Evolutionary conservation across 1,140 invertebrate species (phyloP).

Genomic region (Drosophila sproati): DNA sequence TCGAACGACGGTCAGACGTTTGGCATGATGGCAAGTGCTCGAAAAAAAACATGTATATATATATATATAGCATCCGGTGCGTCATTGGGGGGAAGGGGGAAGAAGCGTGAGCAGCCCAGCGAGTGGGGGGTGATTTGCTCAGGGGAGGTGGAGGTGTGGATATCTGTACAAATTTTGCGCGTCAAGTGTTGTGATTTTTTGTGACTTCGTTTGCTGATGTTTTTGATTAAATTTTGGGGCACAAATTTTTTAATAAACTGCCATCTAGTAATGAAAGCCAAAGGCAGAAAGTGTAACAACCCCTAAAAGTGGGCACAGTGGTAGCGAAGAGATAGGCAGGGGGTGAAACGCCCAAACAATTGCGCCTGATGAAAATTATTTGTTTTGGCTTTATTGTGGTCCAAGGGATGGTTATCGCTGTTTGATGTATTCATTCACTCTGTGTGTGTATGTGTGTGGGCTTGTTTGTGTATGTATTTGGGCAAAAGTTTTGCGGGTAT

Average conservation of each 20-base stretch:
- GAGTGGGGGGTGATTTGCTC: neutral
- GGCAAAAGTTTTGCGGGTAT: constrained; percentile 54
- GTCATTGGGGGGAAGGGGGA: neutral
- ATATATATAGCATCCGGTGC: constrained; percentile 24
- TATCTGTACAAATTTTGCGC: neutral
- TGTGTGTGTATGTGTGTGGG: neutral
- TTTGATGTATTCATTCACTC: constrained; percentile 71
- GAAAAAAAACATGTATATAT: neutral
- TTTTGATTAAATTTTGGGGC: constrained; percentile 68
- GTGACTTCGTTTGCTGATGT: constrained; percentile 46
- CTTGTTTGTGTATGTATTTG: constrained; percentile 15
- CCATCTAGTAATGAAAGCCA: constrained; percentile 62
- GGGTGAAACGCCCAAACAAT: constrained; percentile 50
- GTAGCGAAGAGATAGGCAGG: neutral
- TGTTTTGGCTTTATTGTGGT: constrained; percentile 66
- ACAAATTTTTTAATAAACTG: constrained; percentile 82
- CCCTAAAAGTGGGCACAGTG: constrained; percentile 9
- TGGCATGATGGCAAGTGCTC: constrained; percentile 5
- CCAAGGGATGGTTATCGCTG: constrained; percentile 42
- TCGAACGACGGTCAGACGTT: constrained; percentile 28
- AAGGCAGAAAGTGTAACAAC: constrained; percentile 28
- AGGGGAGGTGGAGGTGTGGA: neutral
- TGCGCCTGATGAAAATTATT: constrained; percentile 63
- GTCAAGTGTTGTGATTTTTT: constrained; percentile 66
- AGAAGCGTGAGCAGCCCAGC: neutral